Conservation (phyloP, 2,888 invertebrate genomes). For the Diarsia brunnea region DNA sequence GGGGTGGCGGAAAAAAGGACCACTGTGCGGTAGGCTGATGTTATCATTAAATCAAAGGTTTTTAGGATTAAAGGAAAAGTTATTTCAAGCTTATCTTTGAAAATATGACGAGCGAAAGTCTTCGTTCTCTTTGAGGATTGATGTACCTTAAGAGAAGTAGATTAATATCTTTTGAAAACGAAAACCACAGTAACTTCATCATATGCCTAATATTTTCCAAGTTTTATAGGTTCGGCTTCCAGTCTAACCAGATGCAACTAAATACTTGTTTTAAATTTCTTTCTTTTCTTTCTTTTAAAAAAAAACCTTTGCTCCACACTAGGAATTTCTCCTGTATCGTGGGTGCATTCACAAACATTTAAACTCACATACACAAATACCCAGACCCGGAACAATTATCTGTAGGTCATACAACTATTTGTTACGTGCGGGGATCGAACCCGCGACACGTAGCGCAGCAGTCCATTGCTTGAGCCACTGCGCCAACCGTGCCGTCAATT, state of each 20-base stretch:
- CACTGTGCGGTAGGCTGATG: conserved; percentile 39
- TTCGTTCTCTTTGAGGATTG: background rate
- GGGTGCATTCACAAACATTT: no score
- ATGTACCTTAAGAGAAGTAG: background rate
- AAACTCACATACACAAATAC: no score
- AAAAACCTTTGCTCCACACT: no score
- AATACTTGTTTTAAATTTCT: background rate
- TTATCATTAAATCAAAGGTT: conserved; percentile 55
- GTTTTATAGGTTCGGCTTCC: background rate
- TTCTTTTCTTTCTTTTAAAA: no score
- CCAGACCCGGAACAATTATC: no score
- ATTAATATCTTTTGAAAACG: background rate
- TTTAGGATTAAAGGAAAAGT: conserved; percentile 8
- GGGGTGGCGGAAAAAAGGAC: conserved; percentile 19
- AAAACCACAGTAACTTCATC: background rate
- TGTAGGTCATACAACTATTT: no score
- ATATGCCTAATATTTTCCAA: background rate
- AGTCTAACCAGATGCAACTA: background rate
- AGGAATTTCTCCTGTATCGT: no score
- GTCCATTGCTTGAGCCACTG: no score
- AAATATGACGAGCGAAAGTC: conserved; percentile 11
- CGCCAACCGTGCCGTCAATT: no score
- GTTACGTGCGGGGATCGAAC: no score
- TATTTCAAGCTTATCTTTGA: conserved; percentile 18
- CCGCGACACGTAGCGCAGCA: no score